Evolutionary conservation across 2,113 vertebrate genomes (phyloP), one percentile per base, ranked within the genome.

Genomic region (Mobula birostris): DNA sequence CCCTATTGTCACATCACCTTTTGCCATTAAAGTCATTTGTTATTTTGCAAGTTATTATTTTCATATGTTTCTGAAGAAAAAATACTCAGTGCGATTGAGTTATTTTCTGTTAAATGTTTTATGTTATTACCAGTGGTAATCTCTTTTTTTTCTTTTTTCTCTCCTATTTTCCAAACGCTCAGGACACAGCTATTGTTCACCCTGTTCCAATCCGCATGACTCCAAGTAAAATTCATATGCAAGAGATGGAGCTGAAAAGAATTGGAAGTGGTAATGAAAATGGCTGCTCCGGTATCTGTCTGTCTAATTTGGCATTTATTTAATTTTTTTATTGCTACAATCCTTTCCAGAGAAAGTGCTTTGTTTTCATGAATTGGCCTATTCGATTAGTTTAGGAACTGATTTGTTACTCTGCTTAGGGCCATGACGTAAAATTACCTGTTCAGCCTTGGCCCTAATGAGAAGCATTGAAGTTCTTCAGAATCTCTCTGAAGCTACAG

Each of bases 191-290:
- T 95, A 99, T 99, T 95, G 98, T 99, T 94, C 98, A 99, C 95
- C 99, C 99, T 11, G 99, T 99, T 95, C 98, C 99, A 94, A 99
- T 99, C 95, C 97, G 99, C 94, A 99, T 99, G 99, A 99, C 99
- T 27, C 99, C 99, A 95, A 99, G 99, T 97, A 99, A 99, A 97
- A 99, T 99, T 95, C 99, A 99, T 96, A 98, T 99, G 99, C 99
- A 99, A 97, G 99, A 99, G 96, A 99, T 99, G 99, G 98, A 99
- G 95, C 97, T 99, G 94, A 99, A 99, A 96, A 98, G 99, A 95
- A 98, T 98, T 61, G 97, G 98, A 97, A 99, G 98, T 66, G 99
- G 99, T 99, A 97, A 97, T 95, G 24, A 87, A 36, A 80, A n/a
- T 48, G 88, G 40, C 56, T 40, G 85, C 85, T 90, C 85, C 85